phyloP scores from a whole-genome alignment of 2,797 vertebrate species.

The Lycodopsis pacificus region DNA sequence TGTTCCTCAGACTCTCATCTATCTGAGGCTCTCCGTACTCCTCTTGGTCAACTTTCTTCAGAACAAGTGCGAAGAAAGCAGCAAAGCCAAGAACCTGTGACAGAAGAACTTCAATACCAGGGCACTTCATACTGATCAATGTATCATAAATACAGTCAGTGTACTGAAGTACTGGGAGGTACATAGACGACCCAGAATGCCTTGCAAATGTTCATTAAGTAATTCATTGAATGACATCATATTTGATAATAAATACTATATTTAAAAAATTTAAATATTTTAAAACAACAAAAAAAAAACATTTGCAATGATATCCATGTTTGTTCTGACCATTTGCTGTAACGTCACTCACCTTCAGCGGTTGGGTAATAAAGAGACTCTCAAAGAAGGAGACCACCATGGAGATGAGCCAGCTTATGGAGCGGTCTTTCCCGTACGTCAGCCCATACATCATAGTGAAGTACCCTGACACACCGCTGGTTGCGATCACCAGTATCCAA shows the following conservation, averaged over 20 bases:
- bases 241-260: background rate
- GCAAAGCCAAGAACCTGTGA: constrained; percentile 94
- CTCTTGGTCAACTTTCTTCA: constrained; percentile 92
- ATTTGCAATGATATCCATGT: background rate
- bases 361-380: constrained; percentile 95
- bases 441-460: constrained; percentile 96
- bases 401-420: constrained; percentile 95
- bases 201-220: background rate
- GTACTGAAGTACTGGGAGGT: background rate
- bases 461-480: constrained; percentile 90
- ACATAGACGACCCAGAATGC: background rate
- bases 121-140: background rate
- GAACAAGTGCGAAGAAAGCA: constrained; percentile 94
- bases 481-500: constrained; percentile 90
- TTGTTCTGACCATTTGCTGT: background rate
- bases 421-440: constrained; percentile 92
- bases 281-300: background rate
- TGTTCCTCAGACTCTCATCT: constrained; percentile 73
- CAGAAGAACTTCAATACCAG: constrained; percentile 24
- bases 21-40: constrained; percentile 87
- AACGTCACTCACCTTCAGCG: constrained; percentile 89
- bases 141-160: background rate
- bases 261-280: background rate
- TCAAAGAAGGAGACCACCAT: constrained; percentile 94
- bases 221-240: background rate